phyloP scores from a whole-genome alignment of 2,113 vertebrate species.

The Trochalopteron elliotii region DNA sequence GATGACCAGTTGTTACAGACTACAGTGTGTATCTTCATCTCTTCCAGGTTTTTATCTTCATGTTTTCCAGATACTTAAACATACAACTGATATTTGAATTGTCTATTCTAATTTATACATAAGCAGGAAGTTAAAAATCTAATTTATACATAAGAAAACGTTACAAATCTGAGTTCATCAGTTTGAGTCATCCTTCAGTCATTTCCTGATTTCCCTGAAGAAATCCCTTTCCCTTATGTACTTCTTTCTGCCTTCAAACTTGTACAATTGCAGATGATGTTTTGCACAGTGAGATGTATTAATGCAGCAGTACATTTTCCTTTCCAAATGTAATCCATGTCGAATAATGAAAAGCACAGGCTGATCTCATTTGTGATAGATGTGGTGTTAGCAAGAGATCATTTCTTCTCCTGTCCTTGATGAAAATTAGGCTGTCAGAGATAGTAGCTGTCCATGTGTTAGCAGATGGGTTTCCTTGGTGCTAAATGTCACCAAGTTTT shows the following conservation, averaged over 20 bases:
- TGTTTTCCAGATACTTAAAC: neutral
- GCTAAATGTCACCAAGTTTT: slow-evolving; percentile 38
- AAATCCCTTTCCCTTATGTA: neutral
- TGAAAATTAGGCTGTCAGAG: slow-evolving; percentile 53
- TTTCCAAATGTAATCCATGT: neutral
- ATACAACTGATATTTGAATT: neutral
- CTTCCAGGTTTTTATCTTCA: neutral
- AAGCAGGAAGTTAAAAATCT: neutral
- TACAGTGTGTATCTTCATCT: neutral
- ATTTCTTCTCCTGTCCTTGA: slow-evolving; percentile 35
- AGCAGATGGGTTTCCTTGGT: slow-evolving; percentile 36
- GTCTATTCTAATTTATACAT: neutral
- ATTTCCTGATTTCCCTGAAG: neutral
- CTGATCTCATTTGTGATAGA: slow-evolving; percentile 38
- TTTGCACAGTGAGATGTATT: neutral
- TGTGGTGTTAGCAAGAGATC: neutral
- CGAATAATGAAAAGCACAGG: slow-evolving; percentile 10
- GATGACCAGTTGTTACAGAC: neutral
- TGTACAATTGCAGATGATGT: neutral
- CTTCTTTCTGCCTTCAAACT: neutral
- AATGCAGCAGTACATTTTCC: neutral
- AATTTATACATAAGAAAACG: neutral
- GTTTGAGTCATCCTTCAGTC: neutral
- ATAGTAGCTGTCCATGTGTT: neutral
- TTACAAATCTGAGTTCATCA: neutral